Evolutionary conservation across 2,888 invertebrate genomes (phyloP).

Genomic region (Lasioglossum villosulum): DNA sequence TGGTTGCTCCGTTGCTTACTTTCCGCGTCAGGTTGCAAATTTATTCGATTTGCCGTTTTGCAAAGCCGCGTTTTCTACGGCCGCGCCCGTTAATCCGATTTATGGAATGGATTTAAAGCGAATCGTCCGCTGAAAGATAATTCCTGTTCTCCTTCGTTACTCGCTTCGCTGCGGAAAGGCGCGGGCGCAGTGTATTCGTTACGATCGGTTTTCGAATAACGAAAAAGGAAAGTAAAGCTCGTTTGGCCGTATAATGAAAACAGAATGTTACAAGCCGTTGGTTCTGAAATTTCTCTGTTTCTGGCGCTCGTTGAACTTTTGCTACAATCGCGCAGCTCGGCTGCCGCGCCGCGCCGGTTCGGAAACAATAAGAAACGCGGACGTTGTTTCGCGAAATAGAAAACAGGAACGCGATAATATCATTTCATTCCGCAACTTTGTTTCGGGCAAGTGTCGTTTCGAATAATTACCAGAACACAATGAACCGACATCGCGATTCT

Average conservation of each 20-base stretch:
- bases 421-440: neutral
- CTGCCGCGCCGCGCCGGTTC: neutral
- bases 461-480: neutral
- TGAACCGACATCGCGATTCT: neutral
- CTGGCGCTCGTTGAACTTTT: neutral
- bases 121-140: constrained; percentile 26
- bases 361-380: constrained; percentile 1
- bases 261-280: neutral
- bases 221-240: neutral
- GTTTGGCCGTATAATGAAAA: neutral
- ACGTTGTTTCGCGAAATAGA: neutral
- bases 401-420: constrained; percentile 6
- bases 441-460: neutral
- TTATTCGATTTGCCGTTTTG: constrained; percentile 50
- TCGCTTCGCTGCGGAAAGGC: neutral
- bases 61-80: constrained; percentile 29
- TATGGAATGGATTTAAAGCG: constrained; percentile 44
- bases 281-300: neutral
- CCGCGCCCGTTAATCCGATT: constrained; percentile 36
- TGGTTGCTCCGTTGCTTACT: constrained; percentile 36
- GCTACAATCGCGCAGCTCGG: neutral
- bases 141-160: constrained; percentile 18
- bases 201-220: constrained; percentile 10
- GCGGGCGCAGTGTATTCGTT: neutral
- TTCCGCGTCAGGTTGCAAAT: constrained; percentile 40